Evolutionary conservation across 2,797 vertebrate genomes (phyloP).

Genomic region (Chromobotia macracanthus): DNA sequence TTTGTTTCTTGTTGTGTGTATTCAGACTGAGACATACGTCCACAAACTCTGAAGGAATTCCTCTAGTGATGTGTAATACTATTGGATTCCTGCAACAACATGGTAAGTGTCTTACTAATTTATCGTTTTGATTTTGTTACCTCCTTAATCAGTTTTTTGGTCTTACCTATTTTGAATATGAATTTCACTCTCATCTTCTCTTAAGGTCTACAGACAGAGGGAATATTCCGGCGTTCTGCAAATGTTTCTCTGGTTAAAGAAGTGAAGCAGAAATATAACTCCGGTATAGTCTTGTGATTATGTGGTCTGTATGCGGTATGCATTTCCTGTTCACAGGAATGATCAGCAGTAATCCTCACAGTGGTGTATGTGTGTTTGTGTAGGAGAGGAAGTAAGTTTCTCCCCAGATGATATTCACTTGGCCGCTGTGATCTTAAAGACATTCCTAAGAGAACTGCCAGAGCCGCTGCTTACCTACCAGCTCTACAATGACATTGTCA

Average conservation of each 20-base stretch:
- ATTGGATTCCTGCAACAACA: conserved; percentile 83
- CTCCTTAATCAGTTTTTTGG: neutral
- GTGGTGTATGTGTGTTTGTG: neutral
- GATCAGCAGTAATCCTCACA: neutral
- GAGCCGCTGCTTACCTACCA: conserved; percentile 93
- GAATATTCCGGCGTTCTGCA: conserved; percentile 95
- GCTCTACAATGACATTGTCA: conserved; percentile 91
- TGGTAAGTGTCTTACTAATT: conserved; percentile 74
- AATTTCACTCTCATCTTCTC: neutral
- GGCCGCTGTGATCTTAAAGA: conserved; percentile 95
- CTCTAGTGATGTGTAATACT: conserved; percentile 89
- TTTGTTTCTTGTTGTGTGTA: neutral
- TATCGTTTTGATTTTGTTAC: neutral
- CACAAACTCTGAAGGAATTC: conserved; percentile 78
- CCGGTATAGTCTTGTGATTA: conserved; percentile 73
- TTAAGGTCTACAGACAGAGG: conserved; percentile 89
- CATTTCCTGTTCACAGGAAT: neutral
- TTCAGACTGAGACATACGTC: conserved; percentile 81
- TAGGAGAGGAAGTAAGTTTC: conserved; percentile 85
- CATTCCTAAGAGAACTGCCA: conserved; percentile 92
- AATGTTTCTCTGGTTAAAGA: conserved; percentile 91
- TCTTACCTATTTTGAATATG: neutral
- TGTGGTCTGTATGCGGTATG: neutral
- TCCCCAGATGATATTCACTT: conserved; percentile 87
- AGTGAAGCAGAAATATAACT: conserved; percentile 92